Evolutionary conservation across 2,113 vertebrate genomes (phyloP), one percentile per base, ranked within the genome.

Genomic region (Sphaerodactylus townsendi): DNA sequence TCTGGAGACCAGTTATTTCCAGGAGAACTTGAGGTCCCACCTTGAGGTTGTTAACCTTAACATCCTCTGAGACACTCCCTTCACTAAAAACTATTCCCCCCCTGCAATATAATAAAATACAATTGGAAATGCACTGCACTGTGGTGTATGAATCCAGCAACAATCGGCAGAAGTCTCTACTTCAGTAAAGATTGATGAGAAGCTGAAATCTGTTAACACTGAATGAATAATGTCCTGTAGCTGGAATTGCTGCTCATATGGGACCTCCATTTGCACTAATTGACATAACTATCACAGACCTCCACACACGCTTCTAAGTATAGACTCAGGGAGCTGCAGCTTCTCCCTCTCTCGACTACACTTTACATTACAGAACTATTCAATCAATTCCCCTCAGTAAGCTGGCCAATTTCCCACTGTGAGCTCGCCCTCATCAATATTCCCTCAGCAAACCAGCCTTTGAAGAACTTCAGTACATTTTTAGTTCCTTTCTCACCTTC

Each of bases 401-500:
- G 53, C 73, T 89, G 65, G 6, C 78, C 86, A 87, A 69, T 91
- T 89, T 95, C 91, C 46, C n/a, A 74, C 82, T 92, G 90, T 69
- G 90, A 37, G 90, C 70, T 56, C 78, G 62, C 82, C 74, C 59
- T 83, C 86, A 87, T 89, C 87, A 84, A 83, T 87, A 93, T 85
- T 85, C 62, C 62, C 74, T 71, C 77, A 77, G 77, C 78, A 70
- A 91, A 4, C 28, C 81, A 89, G 62, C 65, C 92, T 93, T 92
- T 87, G 68, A 91, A 90, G 86, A 91, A 81, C 41, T 81, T 85
- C 13, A 90, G 86, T 50, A 77, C 88, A 71, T 56, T 88, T 93
- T 92, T 85, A 92, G 81, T 33, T 87, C 30, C 21, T 25, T 87
- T 85, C 87, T 89, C 87, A 91, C 91, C 88, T 92, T 90, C 87